Base-by-base conservation (phyloP, 2,113 vertebrate species). In the Pitta sordida region DNA sequence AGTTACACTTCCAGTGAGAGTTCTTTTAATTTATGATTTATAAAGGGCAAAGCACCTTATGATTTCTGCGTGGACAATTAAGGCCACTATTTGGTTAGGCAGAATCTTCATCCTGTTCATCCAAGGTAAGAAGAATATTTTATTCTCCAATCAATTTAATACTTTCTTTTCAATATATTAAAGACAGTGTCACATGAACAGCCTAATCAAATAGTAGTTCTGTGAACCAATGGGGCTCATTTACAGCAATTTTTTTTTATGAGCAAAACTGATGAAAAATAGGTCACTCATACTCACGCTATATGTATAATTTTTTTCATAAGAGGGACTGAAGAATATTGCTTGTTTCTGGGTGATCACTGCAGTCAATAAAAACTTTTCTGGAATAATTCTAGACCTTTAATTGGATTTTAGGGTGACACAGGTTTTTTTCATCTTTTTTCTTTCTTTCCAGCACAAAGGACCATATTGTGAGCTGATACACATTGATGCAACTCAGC, bases 381-480 rank as follows among this genome's bases (percentile, higher is more conserved):
- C 78, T 88, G 82, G 43, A 88, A 85, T 86, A 85, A 79, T 85
- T 71, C 46, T 91, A 43, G 44, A 70, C 75, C 71, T 94, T 83
- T 67, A 87, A 83, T 94, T 65, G 92, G 68, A 74, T 80, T 91
- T 82, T 86, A 49, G 69, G 53, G 67, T 85, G 55, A 36, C 39
- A 55, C 2, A 11, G 86, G 64, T 8, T 59, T 86, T 85, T 91
- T 93, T 69, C 9, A 70, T 86, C 43, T 75, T 67, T 48, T 88
- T 82, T 65, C 71, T 80, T 95, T 93, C 62, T 91, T 85, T 74
- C 30, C 56, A 68, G 30, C 39, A 90, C 78, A 87, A 93, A 88
- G 68, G 74, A 60, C 59, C n/a, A 86, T 83, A 49, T 83, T 91
- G 71, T 90, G 69, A 92, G 43, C 73, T 88, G 60, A 62, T 74